These are phyloP conservation scores for Chaenodraco wilsoni DNA, from an alignment of 2,797 vertebrate genomes.

Conservation along the genomic window DNA sequence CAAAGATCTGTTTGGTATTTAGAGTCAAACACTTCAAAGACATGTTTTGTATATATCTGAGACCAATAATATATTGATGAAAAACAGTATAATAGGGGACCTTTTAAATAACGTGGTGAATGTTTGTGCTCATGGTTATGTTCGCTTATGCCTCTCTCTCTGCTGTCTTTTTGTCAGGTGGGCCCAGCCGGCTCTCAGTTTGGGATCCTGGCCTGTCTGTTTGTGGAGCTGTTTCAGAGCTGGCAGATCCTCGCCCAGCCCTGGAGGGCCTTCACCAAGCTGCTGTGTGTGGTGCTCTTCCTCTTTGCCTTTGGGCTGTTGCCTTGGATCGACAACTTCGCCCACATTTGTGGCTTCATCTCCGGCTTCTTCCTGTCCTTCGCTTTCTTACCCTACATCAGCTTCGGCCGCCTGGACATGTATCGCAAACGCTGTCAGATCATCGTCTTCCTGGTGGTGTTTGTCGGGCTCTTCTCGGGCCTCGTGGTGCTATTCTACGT, in stretches of 20 bases:
- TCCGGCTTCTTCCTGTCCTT: conserved; percentile 98
- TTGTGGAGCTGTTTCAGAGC: conserved; percentile 98
- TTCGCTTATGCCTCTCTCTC: background rate
- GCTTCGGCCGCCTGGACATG: conserved; percentile 95
- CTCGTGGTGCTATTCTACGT: conserved; percentile 96
- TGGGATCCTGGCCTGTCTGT: conserved; percentile 96
- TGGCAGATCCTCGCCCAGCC: conserved; percentile 99
- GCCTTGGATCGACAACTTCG: conserved; percentile 99
- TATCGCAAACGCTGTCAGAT: conserved; percentile 99
- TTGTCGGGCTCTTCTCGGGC: conserved; percentile 93
- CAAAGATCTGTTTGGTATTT: too few species aligned
- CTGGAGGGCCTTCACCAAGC: conserved; percentile 95
- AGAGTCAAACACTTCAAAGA: too few species aligned
- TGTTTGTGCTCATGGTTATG: background rate
- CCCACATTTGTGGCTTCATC: conserved; percentile 95
- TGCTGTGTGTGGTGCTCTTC: conserved; percentile 94
- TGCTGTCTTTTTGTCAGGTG: conserved; percentile 82
- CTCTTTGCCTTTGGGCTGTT: conserved; percentile 95
- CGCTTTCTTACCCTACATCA: conserved; percentile 98
- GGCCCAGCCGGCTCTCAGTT: conserved; percentile 98
- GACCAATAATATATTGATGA: too few species aligned
- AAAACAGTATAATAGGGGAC: too few species aligned
- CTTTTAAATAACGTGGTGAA: background rate
- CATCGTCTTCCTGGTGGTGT: conserved; percentile 93
- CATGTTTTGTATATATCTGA: too few species aligned